Evolutionary conservation across 1,140 invertebrate genomes (phyloP).

Genomic region (Euschistus heros): DNA sequence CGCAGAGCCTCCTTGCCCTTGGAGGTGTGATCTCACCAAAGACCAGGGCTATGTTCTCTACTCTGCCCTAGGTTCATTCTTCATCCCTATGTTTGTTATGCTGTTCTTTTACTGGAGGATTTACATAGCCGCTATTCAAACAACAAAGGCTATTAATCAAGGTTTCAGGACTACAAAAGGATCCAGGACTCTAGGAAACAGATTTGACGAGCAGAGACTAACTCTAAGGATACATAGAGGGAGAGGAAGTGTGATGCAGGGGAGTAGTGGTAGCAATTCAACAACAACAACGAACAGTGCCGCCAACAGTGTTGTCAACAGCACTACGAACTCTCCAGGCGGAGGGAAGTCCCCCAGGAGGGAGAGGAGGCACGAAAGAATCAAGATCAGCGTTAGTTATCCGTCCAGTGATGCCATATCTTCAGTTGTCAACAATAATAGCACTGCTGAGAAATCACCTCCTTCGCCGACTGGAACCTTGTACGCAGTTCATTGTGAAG

Average conservation of each 20-base stretch:
- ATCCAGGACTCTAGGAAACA: constrained; percentile 43
- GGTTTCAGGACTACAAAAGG: constrained; percentile 86
- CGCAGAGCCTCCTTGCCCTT: constrained; percentile 48
- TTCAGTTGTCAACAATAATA: constrained; percentile 26
- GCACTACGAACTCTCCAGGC: constrained; percentile 27
- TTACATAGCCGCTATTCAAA: constrained; percentile 81
- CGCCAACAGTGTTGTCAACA: constrained; percentile 28
- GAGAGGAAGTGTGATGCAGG: constrained; percentile 45
- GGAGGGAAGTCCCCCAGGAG: constrained; percentile 18
- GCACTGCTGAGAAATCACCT: constrained; percentile 25
- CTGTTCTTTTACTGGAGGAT: constrained; percentile 94
- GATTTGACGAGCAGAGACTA: constrained; percentile 75
- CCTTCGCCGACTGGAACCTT: constrained; percentile 33
- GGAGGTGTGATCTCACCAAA: constrained; percentile 82
- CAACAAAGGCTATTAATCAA: constrained; percentile 82
- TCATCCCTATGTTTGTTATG: constrained; percentile 92
- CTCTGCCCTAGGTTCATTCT: constrained; percentile 90
- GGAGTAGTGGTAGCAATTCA: constrained; percentile 43
- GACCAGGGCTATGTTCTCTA: constrained; percentile 74
- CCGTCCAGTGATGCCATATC: constrained; percentile 62
- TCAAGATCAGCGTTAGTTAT: constrained; percentile 73
- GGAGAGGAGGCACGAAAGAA: constrained; percentile 47
- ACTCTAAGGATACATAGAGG: constrained; percentile 87
- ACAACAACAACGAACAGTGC: constrained; percentile 23
- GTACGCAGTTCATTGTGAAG: constrained; percentile 34